Percentiles rank a stretch among this genome's conserved stretches.
These are phyloP conservation scores for Gymnoscelis rufifasciata DNA, from an alignment of 2,888 invertebrate genomes.

Conservation along the genomic window DNA sequence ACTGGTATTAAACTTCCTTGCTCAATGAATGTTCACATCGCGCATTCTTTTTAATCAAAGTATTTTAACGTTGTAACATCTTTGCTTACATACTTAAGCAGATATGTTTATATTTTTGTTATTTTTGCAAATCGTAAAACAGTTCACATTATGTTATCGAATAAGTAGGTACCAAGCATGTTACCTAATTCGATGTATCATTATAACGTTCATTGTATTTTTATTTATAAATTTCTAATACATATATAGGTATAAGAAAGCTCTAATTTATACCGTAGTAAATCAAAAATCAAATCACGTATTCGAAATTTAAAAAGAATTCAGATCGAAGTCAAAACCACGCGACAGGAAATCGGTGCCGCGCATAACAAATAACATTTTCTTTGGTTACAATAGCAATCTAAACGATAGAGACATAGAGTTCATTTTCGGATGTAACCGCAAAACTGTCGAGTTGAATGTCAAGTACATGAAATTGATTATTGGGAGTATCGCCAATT, in stretches of 20 bases:
- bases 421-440: conserved; percentile 32
- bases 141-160: too few species aligned
- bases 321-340: conserved; percentile 39
- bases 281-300: conserved; percentile 28
- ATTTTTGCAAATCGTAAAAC: too few species aligned
- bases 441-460: conserved; percentile 46
- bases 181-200: too few species aligned
- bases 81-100: background rate
- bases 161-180: too few species aligned
- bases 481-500: conserved; percentile 48
- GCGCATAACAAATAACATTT: conserved; percentile 43
- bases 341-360: conserved; percentile 33
- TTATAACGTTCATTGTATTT: too few species aligned
- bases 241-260: too few species aligned
- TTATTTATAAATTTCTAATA: too few species aligned
- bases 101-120: too few species aligned
- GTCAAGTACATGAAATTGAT: conserved; percentile 75
- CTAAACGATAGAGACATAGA: conserved; percentile 28
- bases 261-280: too few species aligned
- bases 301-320: conserved; percentile 58
- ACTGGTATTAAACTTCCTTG: conserved; percentile 13
- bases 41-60: background rate
- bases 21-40: conserved; percentile 17
- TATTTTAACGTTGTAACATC: conserved; percentile 16
- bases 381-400: conserved; percentile 29